These are phyloP conservation scores for Campylomormyrus tamandua DNA, from an alignment of 2,113 vertebrate genomes.

Conservation along the genomic window DNA sequence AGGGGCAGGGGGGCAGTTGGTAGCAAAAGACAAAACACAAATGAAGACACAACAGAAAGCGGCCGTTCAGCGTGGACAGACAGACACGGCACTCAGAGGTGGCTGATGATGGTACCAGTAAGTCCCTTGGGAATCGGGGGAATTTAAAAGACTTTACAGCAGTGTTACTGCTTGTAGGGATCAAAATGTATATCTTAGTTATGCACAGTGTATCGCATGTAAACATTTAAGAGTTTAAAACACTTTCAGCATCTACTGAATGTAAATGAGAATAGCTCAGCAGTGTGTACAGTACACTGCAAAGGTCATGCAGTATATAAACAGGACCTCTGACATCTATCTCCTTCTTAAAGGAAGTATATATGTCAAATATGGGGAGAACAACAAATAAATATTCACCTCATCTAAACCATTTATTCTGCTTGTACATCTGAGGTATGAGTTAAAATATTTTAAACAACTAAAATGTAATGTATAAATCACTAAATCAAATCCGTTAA, in stretches of 20 bases:
- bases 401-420: background rate
- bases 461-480: background rate
- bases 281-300: background rate
- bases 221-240: background rate
- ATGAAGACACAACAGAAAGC: background rate
- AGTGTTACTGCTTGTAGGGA: conserved; percentile 77
- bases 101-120: background rate
- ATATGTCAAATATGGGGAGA: background rate
- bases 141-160: conserved; percentile 47
- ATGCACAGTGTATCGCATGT: background rate
- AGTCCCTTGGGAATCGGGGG: background rate
- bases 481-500: background rate
- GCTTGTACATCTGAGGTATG: background rate
- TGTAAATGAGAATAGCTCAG: background rate
- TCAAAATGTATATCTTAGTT: conserved; percentile 13
- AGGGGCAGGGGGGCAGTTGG: background rate
- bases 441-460: background rate
- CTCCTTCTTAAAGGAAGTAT: background rate
- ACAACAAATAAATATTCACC: background rate
- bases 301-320: background rate
- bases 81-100: background rate
- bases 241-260: background rate
- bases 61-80: background rate
- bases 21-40: background rate
- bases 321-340: background rate